A percentile compares a stretch with the other conserved stretches of the same genome.
phyloP scores from a whole-genome alignment of 1,140 invertebrate species.

The Littorina saxatilis region DNA sequence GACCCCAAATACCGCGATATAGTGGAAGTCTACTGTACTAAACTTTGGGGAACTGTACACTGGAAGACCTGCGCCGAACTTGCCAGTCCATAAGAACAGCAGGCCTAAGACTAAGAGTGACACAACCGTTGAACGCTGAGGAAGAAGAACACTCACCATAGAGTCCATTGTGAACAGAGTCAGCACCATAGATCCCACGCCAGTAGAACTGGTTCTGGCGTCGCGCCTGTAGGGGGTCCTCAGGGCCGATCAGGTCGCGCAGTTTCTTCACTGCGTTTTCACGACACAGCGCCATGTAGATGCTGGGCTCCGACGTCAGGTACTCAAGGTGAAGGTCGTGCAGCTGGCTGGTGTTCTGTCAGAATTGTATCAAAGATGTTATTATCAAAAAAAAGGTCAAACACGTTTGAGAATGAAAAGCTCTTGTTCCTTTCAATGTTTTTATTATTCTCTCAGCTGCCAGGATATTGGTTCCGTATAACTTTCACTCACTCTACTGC shows the following conservation, averaged over 20 bases:
- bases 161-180: conserved; percentile 62
- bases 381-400: neutral
- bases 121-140: no score
- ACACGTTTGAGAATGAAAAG: neutral
- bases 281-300: conserved; percentile 61
- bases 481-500: no score
- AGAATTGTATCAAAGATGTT: no score
- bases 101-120: no score
- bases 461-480: no score
- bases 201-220: conserved; percentile 68
- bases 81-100: no score
- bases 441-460: no score
- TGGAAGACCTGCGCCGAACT: no score
- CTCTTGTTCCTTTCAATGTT: no score
- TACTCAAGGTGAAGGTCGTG: conserved; percentile 55
- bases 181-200: conserved; percentile 69
- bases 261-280: conserved; percentile 71
- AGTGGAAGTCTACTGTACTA: no score
- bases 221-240: conserved; percentile 64
- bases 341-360: conserved; percentile 10
- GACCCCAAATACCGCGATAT: no score
- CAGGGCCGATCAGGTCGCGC: conserved; percentile 66
- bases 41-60: no score
- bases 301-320: conserved; percentile 59
- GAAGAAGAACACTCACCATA: conserved; percentile 59